phyloP scores from a whole-genome alignment of 2,888 invertebrate genomes.

The Hypselothyrea guttata region DNA sequence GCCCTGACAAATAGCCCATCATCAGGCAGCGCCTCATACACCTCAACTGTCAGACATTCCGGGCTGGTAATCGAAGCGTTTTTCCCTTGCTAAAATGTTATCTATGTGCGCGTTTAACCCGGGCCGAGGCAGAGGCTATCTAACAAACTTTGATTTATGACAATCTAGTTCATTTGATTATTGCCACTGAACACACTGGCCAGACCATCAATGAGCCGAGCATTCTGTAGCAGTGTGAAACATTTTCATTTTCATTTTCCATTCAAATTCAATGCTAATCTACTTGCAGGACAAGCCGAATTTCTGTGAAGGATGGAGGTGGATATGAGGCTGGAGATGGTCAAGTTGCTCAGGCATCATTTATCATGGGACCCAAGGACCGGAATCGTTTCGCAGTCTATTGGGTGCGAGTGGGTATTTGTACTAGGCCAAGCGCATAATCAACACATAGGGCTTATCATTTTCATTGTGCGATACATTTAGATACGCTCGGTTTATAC shows the following conservation, averaged over 20 bases:
- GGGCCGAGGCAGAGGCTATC: constrained; percentile 43
- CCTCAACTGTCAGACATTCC: constrained; percentile 7
- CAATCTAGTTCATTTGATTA: constrained; percentile 73
- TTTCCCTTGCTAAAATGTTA: constrained; percentile 47
- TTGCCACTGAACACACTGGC: constrained; percentile 37
- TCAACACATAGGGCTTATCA: constrained; percentile 67
- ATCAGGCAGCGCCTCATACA: constrained; percentile 10
- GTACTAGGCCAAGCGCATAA: constrained; percentile 56
- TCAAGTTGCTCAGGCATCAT: constrained; percentile 52
- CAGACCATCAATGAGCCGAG: constrained; percentile 18
- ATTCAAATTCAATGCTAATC: constrained; percentile 75
- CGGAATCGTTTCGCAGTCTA: constrained; percentile 31
- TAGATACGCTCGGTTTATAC: constrained; percentile 22
- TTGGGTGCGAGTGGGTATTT: constrained; percentile 37
- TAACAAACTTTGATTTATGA: constrained; percentile 71
- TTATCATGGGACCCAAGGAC: constrained; percentile 61
- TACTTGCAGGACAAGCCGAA: constrained; percentile 66
- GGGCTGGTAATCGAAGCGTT: constrained; percentile 17
- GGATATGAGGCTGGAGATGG: constrained; percentile 4
- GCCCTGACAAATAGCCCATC: constrained; percentile 26
- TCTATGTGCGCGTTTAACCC: constrained; percentile 42
- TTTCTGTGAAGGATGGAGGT: constrained; percentile 21
- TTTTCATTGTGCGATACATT: constrained; percentile 55
- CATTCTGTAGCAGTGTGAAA: constrained; percentile 44
- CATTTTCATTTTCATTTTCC: constrained; percentile 65